Conservation (phyloP, 2,113 vertebrate genomes). For the Sturnira hondurensis region DNA sequence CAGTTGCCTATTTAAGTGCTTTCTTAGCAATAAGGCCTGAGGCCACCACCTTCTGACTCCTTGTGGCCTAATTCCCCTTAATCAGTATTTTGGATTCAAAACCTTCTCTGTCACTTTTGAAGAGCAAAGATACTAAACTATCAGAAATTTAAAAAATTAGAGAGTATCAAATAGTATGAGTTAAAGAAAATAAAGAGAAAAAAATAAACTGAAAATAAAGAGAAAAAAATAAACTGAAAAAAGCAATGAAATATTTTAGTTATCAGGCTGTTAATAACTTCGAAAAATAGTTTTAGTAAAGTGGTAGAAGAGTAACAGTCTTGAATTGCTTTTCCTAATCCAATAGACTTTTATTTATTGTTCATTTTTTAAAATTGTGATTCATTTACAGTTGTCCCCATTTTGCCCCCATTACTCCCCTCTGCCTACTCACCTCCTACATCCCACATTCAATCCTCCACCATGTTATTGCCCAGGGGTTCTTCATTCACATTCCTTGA, state of each 20-base stretch:
- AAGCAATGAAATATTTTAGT: background rate
- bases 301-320: background rate
- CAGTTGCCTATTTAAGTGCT: background rate
- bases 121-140: background rate
- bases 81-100: background rate
- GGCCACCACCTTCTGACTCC: background rate
- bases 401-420: no score
- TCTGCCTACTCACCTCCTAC: no score
- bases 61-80: background rate
- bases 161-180: background rate
- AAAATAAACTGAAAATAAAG: no score
- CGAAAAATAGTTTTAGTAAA: background rate
- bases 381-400: no score
- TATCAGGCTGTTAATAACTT: background rate
- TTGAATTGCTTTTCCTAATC: background rate
- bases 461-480: no score
- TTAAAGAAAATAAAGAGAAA: background rate
- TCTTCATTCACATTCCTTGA: no score
- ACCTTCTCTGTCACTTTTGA: background rate
- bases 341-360: no score
- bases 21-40: background rate
- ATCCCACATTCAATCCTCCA: no score
- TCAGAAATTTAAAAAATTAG: background rate
- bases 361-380: no score
- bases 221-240: no score